Conservation (phyloP, 2,113 vertebrate species). For the Regulus satrapa region DNA sequence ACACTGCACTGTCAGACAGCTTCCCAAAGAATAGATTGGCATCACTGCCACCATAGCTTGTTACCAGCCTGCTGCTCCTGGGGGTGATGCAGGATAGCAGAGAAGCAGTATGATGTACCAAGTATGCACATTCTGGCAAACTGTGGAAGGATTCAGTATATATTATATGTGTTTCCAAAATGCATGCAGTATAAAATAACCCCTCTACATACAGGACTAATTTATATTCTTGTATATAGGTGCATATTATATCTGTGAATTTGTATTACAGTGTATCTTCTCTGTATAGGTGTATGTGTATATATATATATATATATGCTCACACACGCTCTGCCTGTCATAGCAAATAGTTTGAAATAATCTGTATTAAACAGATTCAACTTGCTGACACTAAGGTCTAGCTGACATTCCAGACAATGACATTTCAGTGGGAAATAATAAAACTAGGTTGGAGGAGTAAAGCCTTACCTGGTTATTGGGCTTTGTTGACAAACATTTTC, state of each 20-base stretch:
- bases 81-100: neutral
- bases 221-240: neutral
- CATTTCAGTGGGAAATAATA: neutral
- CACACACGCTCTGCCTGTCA: neutral
- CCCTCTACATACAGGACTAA: neutral
- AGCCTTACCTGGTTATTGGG: conserved; percentile 86
- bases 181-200: neutral
- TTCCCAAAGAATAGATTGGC: neutral
- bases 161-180: neutral
- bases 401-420: neutral
- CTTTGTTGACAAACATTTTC: conserved; percentile 90
- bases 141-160: neutral
- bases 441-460: neutral
- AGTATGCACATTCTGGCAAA: neutral
- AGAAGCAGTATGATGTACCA: neutral
- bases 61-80: neutral
- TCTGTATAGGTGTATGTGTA: neutral
- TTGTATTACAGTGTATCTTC: neutral
- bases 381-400: neutral
- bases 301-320: neutral
- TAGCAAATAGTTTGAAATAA: neutral
- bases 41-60: neutral
- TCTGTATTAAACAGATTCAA: neutral
- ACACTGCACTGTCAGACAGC: neutral
- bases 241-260: neutral